These are phyloP conservation scores for Procambarus virginalis DNA, from an alignment of 1,140 invertebrate species.

Conservation along the genomic window DNA sequence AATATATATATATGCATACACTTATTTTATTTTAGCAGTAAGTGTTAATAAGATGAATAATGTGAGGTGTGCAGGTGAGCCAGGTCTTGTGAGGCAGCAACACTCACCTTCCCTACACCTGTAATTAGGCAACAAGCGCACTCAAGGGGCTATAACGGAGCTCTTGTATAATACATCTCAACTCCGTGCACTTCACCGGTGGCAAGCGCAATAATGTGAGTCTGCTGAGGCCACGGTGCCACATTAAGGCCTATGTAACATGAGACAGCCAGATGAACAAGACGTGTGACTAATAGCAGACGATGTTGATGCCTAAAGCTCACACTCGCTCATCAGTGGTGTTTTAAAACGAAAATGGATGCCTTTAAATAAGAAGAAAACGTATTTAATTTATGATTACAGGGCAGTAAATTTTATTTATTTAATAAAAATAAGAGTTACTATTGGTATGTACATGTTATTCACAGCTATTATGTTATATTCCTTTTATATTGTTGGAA, in stretches of 20 bases:
- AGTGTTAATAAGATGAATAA: not conserved
- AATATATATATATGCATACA: not conserved
- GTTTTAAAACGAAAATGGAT: not conserved
- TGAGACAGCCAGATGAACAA: not conserved
- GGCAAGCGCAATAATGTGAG: not conserved
- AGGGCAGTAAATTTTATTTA: not conserved
- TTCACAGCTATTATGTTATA: not conserved
- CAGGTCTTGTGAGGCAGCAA: not conserved
- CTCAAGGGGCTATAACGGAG: not conserved
- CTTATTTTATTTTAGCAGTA: not conserved
- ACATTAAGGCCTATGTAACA: not conserved
- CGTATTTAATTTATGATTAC: not conserved
- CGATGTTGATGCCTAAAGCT: slow-evolving; percentile 1
- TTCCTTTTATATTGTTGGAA: not conserved
- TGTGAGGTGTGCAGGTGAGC: not conserved
- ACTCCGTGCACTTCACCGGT: not conserved
- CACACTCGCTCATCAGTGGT: not conserved
- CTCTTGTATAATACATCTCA: not conserved
- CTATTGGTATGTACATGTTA: not conserved
- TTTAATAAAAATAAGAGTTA: not conserved
- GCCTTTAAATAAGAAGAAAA: not conserved
- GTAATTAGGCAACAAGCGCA: slow-evolving; percentile 9
- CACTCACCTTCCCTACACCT: not conserved
- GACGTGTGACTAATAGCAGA: not conserved
- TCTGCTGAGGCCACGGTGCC: not conserved